Percentiles rank a stretch among this genome's conserved stretches.
phyloP scores from a whole-genome alignment of 1,140 invertebrate genomes.

The Ceratitis capitata region DNA sequence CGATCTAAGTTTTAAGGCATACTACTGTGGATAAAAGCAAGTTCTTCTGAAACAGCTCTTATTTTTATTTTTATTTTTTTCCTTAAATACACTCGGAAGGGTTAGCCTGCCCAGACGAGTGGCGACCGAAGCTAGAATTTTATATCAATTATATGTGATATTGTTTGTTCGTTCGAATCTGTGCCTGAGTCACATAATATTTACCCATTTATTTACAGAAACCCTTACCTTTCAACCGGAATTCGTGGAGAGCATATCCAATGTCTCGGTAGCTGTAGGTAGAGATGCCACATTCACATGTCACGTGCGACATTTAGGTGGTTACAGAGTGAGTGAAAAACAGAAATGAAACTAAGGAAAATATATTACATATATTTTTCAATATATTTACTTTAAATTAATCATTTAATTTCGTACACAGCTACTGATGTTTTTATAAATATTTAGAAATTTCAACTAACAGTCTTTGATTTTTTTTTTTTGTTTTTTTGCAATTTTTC shows the following conservation, averaged over 20 bases:
- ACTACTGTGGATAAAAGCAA: too few relatives aligned
- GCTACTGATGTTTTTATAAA: neutral
- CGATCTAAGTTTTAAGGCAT: too few relatives aligned
- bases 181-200: too few relatives aligned
- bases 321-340: constrained; percentile 91
- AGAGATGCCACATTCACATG: constrained; percentile 89
- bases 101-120: too few relatives aligned
- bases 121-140: too few relatives aligned
- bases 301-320: constrained; percentile 85
- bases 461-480: constrained; percentile 13
- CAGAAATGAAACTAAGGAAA: too few relatives aligned
- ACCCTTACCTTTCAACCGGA: constrained; percentile 82
- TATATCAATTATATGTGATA: too few relatives aligned
- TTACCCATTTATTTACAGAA: constrained; percentile 57
- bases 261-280: constrained; percentile 85
- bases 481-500: constrained; percentile 22
- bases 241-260: constrained; percentile 82
- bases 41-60: too few relatives aligned
- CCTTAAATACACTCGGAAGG: too few relatives aligned
- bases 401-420: neutral
- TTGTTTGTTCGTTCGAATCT: neutral
- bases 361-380: too few relatives aligned
- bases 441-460: neutral
- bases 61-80: too few relatives aligned
- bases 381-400: too few relatives aligned